These are phyloP conservation scores for Zhengitettix transpicula DNA, from an alignment of 2,888 invertebrate genomes.

Conservation along the genomic window DNA sequence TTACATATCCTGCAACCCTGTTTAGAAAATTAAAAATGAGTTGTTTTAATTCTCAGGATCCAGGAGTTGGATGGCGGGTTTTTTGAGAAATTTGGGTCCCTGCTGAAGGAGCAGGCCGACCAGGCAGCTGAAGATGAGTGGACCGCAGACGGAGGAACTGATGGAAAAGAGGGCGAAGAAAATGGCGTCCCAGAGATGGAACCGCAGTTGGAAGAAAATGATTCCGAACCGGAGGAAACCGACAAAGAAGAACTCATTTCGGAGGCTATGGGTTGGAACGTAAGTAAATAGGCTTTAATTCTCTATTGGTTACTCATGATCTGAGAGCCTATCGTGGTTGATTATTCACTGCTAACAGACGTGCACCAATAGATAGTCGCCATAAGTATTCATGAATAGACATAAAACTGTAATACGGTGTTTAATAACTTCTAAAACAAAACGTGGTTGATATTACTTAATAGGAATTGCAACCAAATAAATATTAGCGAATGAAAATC, in stretches of 20 bases:
- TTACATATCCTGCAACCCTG: no score
- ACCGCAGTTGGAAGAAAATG: conserved; percentile 38
- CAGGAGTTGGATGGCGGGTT: conserved; percentile 71
- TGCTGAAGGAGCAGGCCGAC: conserved; percentile 26
- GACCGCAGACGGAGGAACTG: conserved; percentile 23
- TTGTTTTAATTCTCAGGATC: conserved; percentile 35
- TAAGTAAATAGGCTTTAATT: conserved; percentile 32
- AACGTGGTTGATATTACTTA: no score
- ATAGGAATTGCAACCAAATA: no score
- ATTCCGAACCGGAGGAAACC: conserved; percentile 46
- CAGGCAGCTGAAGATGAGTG: conserved; percentile 13
- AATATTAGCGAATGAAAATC: no score
- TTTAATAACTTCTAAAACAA: no score
- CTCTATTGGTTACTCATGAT: no score
- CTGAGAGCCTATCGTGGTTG: no score
- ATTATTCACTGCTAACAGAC: no score
- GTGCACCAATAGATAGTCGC: no score
- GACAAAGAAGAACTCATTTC: conserved; percentile 44
- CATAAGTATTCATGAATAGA: no score
- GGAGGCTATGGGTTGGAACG: conserved; percentile 54
- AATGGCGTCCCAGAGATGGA: neutral
- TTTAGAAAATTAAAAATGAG: no score
- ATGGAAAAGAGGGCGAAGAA: conserved; percentile 4
- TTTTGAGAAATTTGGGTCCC: conserved; percentile 66
- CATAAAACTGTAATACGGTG: no score